These are phyloP conservation scores for Sinocyclocheilus rhinocerous DNA, from an alignment of 2,113 vertebrate species.

Conservation along the genomic window DNA sequence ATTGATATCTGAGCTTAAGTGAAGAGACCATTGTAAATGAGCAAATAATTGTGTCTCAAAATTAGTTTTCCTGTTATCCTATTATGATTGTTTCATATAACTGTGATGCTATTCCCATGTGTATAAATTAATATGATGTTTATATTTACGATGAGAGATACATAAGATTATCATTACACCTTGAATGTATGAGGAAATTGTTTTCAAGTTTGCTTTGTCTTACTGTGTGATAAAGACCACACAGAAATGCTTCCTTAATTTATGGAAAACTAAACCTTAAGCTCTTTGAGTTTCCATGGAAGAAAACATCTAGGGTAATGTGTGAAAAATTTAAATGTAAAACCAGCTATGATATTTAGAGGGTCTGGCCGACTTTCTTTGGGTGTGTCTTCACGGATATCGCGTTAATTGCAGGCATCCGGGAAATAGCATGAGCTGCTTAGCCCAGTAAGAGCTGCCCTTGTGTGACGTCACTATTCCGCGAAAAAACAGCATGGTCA, in stretches of 20 bases:
- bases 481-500: constrained; percentile 70
- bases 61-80: not conserved
- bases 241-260: not conserved
- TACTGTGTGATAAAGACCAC: not conserved
- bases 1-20: not conserved
- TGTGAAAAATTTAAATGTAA: not conserved
- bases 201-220: not conserved
- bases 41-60: not conserved
- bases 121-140: not conserved
- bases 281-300: not conserved
- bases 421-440: constrained; percentile 42
- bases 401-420: constrained; percentile 46
- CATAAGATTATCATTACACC: not conserved
- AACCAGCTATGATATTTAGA: not conserved
- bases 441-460: not conserved
- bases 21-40: not conserved
- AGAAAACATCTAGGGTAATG: not conserved
- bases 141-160: not conserved
- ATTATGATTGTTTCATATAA: too few species aligned
- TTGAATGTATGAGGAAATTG: not conserved
- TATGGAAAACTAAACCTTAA: not conserved
- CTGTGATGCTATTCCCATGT: too few species aligned
- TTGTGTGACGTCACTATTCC: constrained; percentile 67
- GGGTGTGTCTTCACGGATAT: constrained; percentile 44
- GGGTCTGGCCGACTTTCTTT: constrained; percentile 14